Evolutionary conservation across 1,140 invertebrate genomes (phyloP).

Genomic region (Drosophila miranda): DNA sequence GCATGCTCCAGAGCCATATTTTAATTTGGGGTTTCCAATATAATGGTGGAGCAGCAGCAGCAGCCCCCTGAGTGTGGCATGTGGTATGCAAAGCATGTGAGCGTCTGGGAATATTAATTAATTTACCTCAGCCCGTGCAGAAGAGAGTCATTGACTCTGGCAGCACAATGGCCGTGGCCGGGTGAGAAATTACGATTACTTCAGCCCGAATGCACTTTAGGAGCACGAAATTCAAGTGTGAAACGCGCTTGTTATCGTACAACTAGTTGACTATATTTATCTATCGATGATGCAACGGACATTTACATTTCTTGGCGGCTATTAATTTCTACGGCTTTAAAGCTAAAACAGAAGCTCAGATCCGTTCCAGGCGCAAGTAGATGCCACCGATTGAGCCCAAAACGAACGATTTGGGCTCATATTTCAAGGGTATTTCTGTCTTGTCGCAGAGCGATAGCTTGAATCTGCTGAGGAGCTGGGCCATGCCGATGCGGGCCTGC

Average conservation of each 20-base stretch:
- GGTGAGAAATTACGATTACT: background rate
- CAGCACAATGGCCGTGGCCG: background rate
- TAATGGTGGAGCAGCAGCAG: conserved; percentile 29
- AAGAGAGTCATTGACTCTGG: conserved; percentile 40
- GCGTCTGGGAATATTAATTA: conserved; percentile 52
- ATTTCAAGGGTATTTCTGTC: conserved; percentile 54
- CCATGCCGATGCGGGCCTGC: conserved; percentile 81
- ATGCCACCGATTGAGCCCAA: conserved; percentile 55
- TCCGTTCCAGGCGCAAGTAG: conserved; percentile 30
- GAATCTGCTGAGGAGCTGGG: conserved; percentile 78
- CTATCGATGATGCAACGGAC: conserved; percentile 1
- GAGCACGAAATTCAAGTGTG: conserved; percentile 4
- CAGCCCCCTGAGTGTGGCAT: conserved; percentile 25
- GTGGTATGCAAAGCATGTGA: conserved; percentile 51
- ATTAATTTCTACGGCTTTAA: background rate
- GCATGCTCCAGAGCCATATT: conserved; percentile 50
- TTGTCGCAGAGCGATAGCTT: conserved; percentile 62
- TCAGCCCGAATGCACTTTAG: conserved; percentile 7
- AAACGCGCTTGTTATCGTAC: background rate
- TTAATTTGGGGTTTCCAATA: conserved; percentile 50
- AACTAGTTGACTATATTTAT: conserved; percentile 2
- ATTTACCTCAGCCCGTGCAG: conserved; percentile 18
- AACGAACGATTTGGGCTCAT: conserved; percentile 45
- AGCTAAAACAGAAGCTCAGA: background rate
- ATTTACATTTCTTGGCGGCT: background rate